Base-by-base conservation (phyloP, 2,797 vertebrate genomes). In the Poeciliopsis paucimaculata region DNA sequence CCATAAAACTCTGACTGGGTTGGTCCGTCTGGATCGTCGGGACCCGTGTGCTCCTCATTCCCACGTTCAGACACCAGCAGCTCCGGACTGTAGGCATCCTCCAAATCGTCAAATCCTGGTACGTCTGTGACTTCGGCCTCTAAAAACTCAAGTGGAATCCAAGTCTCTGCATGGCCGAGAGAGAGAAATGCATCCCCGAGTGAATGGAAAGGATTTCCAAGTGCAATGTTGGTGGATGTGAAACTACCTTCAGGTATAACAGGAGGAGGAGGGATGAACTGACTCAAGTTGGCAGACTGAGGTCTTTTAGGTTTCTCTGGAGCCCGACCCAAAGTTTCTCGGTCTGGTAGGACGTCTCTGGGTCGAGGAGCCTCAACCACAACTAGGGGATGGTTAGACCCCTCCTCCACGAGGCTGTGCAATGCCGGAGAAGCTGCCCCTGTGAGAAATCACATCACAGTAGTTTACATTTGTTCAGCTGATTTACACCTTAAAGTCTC, bases 261-360 rank as follows among this genome's bases (percentile, higher is more conserved):
- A n/a, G 72, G 51, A 46, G 81, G 62, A 49, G 85, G 86, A 74
- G 87, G 73, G 62, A 47, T 72, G 74, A 84, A 88, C 2, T 75
- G 62, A 36, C 71, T 57, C 41, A 96, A 90, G 79, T 93, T 88
- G 76, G 95, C 81, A 0, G 47, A 76, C 0, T 83, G 87, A 34
- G 93, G 95, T 76, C 91, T 96, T 0, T 68, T 49, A 3, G 95
- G 96, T 82, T 97, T 97, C 47, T 71, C 51, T 71, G 96, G 95
- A 73, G 96, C 80, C 9, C 89, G 83, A 71, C 91, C 94, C 73
- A 94, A 90, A 53, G 83, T 82, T 7, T 84, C 64, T 0, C 76
- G n/a, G 5, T 94, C 81, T 66, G 94, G 94, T 57, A 96, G 88
- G 53, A 78, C 43, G 82, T 90, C 96, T 15, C 62, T 94, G 73